These are phyloP conservation scores for Drosophila ercepeae DNA, from an alignment of 1,140 invertebrate species.

Conservation along the genomic window DNA sequence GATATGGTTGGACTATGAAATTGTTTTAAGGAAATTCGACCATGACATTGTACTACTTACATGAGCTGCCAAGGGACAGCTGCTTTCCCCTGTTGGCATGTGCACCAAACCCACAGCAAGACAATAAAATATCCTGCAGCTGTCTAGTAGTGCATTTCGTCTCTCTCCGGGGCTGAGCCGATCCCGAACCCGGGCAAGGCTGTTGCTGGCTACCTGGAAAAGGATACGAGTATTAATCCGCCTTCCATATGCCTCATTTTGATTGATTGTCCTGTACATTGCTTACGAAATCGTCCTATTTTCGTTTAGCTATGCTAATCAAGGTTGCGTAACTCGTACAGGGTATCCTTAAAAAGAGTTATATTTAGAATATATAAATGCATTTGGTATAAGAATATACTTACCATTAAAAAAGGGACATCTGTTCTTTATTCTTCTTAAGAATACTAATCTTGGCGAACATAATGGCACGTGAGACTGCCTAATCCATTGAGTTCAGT, in stretches of 20 bases:
- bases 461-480: slow-evolving; percentile 62
- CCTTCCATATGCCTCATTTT: slow-evolving; percentile 5
- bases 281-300: not conserved
- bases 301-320: not conserved
- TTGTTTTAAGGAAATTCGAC: too few species aligned
- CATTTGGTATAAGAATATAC: not conserved
- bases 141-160: slow-evolving; percentile 12
- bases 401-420: slow-evolving; percentile 5
- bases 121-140: slow-evolving; percentile 48
- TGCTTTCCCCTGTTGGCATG: slow-evolving; percentile 19
- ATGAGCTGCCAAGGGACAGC: slow-evolving; percentile 6
- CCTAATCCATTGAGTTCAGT: slow-evolving; percentile 43
- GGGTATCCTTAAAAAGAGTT: not conserved
- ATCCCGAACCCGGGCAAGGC: slow-evolving; percentile 20
- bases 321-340: not conserved
- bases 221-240: not conserved
- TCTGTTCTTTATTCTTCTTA: slow-evolving; percentile 25
- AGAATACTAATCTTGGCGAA: slow-evolving; percentile 19
- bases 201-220: slow-evolving; percentile 31
- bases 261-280: slow-evolving; percentile 13
- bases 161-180: slow-evolving; percentile 14
- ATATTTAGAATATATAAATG: not conserved
- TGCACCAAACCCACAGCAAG: slow-evolving; percentile 35
- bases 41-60: not conserved
- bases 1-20: too few species aligned